Evolutionary conservation across 2,888 invertebrate genomes (phyloP), one percentile per base, ranked within the genome.

Genomic region (Odontocolon sp.): DNA sequence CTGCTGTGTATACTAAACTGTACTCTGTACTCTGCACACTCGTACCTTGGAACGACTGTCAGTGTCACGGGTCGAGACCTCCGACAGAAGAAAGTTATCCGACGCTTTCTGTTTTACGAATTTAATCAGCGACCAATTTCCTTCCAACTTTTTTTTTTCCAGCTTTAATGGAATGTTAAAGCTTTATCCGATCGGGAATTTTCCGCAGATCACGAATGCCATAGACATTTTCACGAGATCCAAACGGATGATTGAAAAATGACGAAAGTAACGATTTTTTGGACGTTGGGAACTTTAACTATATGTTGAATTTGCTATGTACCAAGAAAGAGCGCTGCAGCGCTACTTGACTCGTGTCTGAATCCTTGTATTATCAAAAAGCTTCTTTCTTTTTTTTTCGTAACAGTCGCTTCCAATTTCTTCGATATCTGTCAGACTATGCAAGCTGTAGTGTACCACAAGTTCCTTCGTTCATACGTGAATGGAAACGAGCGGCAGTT

Each of bases 101-200:
- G 33, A 40, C 63, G 68, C 74, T 79, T 77, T 78, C 76, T 70
- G 78, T 63, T 80, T 66, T 75, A 64, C 70, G 78, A 64, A 71
- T 71, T 64, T 56, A 47, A 9, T 64, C n/a, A n/a, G n/a, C n/a
- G n/a, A n/a, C n/a, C n/a, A n/a, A n/a, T n/a, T n/a, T n/a, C n/a
- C n/a, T n/a, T n/a, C n/a, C n/a, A n/a, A n/a, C n/a, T n/a, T n/a
- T n/a, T n/a, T n/a, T n/a, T n/a, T n/a, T n/a, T n/a, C n/a, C n/a
- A n/a, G n/a, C n/a, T n/a, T n/a, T n/a, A n/a, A n/a, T n/a, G n/a
- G n/a, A n/a, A n/a, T n/a, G n/a, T n/a, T n/a, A n/a, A n/a, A n/a
- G n/a, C n/a, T n/a, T n/a, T n/a, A n/a, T n/a, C n/a, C n/a, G n/a
- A n/a, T n/a, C n/a, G n/a, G n/a, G n/a, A n/a, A n/a, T n/a, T n/a